A percentile compares a stretch with the other conserved stretches of the same genome.
These are phyloP conservation scores for Acarapis woodi DNA, from an alignment of 1,140 invertebrate genomes.

Conservation along the genomic window DNA sequence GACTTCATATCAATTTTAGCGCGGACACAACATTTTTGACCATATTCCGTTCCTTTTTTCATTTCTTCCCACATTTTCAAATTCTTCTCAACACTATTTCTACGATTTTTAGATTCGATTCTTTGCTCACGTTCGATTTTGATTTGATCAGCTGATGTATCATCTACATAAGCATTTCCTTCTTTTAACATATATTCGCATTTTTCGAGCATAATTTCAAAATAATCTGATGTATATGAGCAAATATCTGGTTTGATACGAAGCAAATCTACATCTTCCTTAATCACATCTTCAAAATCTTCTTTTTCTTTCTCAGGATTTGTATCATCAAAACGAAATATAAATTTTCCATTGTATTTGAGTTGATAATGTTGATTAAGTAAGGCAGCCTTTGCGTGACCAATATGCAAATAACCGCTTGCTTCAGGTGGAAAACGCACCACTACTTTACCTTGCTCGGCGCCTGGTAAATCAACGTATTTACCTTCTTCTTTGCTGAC, in stretches of 20 bases:
- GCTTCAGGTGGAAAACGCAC: constrained; percentile 95
- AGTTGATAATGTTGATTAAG: constrained; percentile 92
- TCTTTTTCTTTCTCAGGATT: constrained; percentile 96
- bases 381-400: constrained; percentile 93
- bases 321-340: constrained; percentile 98
- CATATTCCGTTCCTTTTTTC: constrained; percentile 45
- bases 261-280: constrained; percentile 71
- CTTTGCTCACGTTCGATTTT: constrained; percentile 73
- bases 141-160: constrained; percentile 80
- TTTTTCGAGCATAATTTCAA: constrained; percentile 57
- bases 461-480: constrained; percentile 79
- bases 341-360: constrained; percentile 67
- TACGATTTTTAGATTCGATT: constrained; percentile 51
- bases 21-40: constrained; percentile 63
- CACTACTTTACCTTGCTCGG: constrained; percentile 76
- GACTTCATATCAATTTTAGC: constrained; percentile 96
- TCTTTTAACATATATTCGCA: constrained; percentile 66
- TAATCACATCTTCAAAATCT: constrained; percentile 86
- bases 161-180: constrained; percentile 78
- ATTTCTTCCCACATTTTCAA: constrained; percentile 78
- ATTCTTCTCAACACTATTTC: constrained; percentile 57
- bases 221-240: constrained; percentile 87
- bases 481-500: constrained; percentile 27
- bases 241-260: constrained; percentile 74
- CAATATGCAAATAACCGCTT: constrained; percentile 87